These are phyloP conservation scores for Brenthis daphne DNA, from an alignment of 2,888 invertebrate genomes.

Conservation along the genomic window DNA sequence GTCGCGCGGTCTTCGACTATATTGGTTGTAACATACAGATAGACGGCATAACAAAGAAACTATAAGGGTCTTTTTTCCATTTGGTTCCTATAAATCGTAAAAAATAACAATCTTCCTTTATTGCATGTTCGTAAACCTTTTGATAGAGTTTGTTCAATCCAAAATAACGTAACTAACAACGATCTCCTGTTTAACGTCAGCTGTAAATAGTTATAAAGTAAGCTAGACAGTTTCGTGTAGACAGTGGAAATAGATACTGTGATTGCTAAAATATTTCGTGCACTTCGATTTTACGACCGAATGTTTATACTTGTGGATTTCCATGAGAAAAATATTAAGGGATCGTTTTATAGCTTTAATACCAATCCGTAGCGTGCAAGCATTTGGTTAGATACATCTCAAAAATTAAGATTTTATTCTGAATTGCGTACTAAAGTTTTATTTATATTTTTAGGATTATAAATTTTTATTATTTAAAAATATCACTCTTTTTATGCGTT, in stretches of 20 bases:
- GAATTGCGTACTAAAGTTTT: background rate
- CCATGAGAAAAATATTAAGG: slow-evolving; percentile 29
- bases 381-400: background rate
- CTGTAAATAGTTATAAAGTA: slow-evolving; percentile 30
- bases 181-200: slow-evolving; percentile 14
- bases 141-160: slow-evolving; percentile 22
- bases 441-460: background rate
- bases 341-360: slow-evolving; percentile 20
- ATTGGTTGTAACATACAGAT: too few relatives aligned
- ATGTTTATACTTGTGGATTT: slow-evolving; percentile 21
- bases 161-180: background rate
- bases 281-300: slow-evolving; percentile 31
- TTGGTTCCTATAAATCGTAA: background rate
- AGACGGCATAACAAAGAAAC: too few relatives aligned
- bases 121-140: background rate
- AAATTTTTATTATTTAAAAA: background rate
- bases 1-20: too few relatives aligned
- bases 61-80: too few relatives aligned
- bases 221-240: slow-evolving; percentile 24
- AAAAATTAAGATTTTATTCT: slow-evolving; percentile 1
- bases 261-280: slow-evolving; percentile 30
- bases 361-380: background rate
- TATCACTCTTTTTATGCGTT: background rate
- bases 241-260: slow-evolving; percentile 21
- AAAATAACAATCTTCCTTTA: background rate